Evolutionary conservation across 2,888 invertebrate species (phyloP), one percentile per base, ranked within the genome.

Genomic region (Dynastes hyllus): DNA sequence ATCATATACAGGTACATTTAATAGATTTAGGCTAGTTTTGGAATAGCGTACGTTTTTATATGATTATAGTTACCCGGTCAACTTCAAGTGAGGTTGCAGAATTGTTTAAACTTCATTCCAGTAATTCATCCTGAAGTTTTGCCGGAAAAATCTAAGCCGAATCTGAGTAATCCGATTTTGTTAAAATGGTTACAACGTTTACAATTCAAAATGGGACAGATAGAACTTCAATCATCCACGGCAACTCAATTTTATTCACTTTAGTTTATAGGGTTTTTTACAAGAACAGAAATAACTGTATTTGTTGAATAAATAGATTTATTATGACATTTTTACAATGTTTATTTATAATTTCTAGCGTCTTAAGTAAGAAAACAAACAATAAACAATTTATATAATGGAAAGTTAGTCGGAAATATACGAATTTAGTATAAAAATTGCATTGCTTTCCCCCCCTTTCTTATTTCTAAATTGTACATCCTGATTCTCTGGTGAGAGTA

Each of bases 161-260:
- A 89, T 22, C 84, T 88, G 70, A 86, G 87, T 81, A 92, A 92
- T 80, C 91, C 92, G 1, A 90, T 92, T 32, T 89, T 94, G 29
- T 88, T 94, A 1, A 94, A 95, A 83, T 97, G 98, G 95, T 91
- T 99, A 78, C 97, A 97, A 89, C 92, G 97, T 71, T 92, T 98
- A 80, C 97, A 98, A 88, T 98, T 98, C 88, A 99, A 98, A 91
- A 98, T 99, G 95, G 98, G 98, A 4, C 98, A 99, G 90, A 95
- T 98, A 77, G 99, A 99, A 90, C 90, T 97, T 82, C 97, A 97
- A 88, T 96, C 96, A 1, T 96, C 96, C 0, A 95, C 95, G 75
- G 96, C 95, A n/a, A 96, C 96, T 6, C 97, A 97, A 87, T 96
- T 97, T 89, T 97, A 95, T 88, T 93, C 94, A 50, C 92, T 94